Base-by-base conservation (phyloP, 2,113 vertebrate species). In the Craseonycteris thonglongyai region DNA sequence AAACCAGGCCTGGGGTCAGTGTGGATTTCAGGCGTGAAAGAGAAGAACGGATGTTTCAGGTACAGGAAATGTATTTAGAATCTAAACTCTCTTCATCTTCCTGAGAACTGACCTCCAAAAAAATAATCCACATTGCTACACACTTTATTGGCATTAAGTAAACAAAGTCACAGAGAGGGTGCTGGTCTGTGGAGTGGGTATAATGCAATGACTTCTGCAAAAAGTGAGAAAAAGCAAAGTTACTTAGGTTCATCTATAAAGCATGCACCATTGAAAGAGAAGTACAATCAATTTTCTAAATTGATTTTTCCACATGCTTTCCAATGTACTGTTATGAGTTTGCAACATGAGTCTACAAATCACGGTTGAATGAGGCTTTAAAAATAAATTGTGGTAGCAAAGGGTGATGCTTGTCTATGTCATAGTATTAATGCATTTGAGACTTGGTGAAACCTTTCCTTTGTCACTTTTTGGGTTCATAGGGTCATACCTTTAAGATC, bases 41-140 rank as follows among this genome's bases (percentile, higher is more conserved):
- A 90, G 51, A 95, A 96, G 80, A 97, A 86, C 82, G 97, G 84
- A 93, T 89, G 97, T 74, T 95, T 92, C 95, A 89, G 87, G 61
- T 69, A 38, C 68, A 93, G 85, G 18, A 91, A 68, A 71, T 72
- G 35, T 79, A 81, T 92, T 96, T 61, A 76, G 75, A 93, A 88
- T 79, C 90, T 93, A 78, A 95, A 95, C 80, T 90, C 69, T 72
- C 82, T 49, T 13, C 0, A 26, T 78, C 38, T 79, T 93, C 16
- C 63, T 83, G 90, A 97, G 90, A 42, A 95, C 8, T 26, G 61
- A 49, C 69, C 91, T 88, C 87, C 35, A 28, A 80, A 51, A 61
- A 68, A 19, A 72, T 19, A 19, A 72, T 19, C 28, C 47, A 65
- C 14, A 58, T 19, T 72, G 2, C 40, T n/a, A 19, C 35, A 45